Evolutionary conservation across 2,888 invertebrate genomes (phyloP).

Genomic region (Suillia variegata): DNA sequence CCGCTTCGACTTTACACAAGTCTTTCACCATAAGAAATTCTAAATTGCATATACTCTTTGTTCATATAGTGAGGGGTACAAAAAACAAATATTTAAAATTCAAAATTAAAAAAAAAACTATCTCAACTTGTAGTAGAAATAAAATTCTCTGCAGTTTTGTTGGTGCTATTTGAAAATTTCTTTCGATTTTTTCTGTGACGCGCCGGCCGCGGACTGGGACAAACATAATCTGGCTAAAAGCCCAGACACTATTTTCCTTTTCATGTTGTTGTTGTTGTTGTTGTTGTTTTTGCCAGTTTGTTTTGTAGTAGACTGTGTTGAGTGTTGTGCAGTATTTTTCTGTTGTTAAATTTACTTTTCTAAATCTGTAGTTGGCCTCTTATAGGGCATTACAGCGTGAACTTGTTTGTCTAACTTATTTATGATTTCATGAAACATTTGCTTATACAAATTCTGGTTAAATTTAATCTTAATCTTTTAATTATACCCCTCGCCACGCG

Average conservation of each 20-base stretch:
- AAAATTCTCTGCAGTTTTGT: no score
- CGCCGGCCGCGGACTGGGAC: conserved; percentile 20
- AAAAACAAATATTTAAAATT: no score
- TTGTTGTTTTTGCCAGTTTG: conserved; percentile 14
- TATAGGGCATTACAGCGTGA: conserved; percentile 19
- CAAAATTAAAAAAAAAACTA: no score
- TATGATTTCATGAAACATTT: neutral
- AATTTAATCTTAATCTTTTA: neutral
- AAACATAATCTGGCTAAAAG: conserved; percentile 47
- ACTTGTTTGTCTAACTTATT: conserved; percentile 16
- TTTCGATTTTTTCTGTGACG: no score
- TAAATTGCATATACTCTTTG: no score
- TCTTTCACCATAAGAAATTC: no score
- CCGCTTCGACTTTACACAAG: no score
- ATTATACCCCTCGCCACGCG: no score
- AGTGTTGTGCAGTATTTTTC: conserved; percentile 29
- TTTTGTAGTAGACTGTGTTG: no score
- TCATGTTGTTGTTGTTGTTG: conserved; percentile 38
- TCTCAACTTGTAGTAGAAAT: no score
- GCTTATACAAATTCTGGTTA: neutral
- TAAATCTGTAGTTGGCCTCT: conserved; percentile 13
- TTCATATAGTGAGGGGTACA: no score
- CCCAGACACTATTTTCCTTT: conserved; percentile 46
- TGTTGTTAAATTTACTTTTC: conserved; percentile 36
- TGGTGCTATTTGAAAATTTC: neutral